Percentiles rank a stretch among this genome's conserved stretches.
Evolutionary conservation across 2,888 invertebrate species (phyloP).

Genomic region (Drosophila maculinotata): DNA sequence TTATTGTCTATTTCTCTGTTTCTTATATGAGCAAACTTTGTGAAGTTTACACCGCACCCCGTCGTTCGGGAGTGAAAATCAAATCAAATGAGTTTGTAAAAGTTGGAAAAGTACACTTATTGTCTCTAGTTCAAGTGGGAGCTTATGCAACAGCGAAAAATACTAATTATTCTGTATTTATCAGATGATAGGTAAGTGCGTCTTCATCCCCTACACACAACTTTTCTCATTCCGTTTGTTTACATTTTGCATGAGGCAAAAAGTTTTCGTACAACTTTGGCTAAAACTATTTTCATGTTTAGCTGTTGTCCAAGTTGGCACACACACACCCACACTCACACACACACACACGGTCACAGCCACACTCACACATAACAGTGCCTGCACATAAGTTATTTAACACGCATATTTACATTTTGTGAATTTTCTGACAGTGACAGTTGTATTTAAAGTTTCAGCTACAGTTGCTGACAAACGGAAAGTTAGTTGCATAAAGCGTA

Average conservation of each 20-base stretch:
- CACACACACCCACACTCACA: not conserved
- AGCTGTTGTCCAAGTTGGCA: conserved; percentile 1
- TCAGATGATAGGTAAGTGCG: not conserved
- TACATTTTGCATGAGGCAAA: conserved; percentile 10
- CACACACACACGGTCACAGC: not conserved
- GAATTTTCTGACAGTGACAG: not conserved
- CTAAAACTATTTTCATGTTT: conserved; percentile 8
- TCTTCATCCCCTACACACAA: not conserved
- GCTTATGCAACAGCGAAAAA: not conserved
- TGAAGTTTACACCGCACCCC: too few relatives aligned
- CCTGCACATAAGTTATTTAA: conserved; percentile 27
- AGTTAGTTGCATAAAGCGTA: conserved; percentile 16
- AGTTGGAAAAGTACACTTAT: not conserved
- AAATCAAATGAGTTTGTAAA: conserved; percentile 5
- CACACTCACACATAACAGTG: conserved; percentile 27
- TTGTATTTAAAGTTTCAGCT: not conserved
- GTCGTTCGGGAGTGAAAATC: not conserved
- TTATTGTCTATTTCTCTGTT: conserved; percentile 5
- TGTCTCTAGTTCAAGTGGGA: not conserved
- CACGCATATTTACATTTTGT: conserved; percentile 5
- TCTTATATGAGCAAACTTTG: conserved; percentile 14
- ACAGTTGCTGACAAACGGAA: conserved; percentile 2
- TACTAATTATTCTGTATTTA: conserved; percentile 2
- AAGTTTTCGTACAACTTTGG: conserved; percentile 18
- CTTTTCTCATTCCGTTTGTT: conserved; percentile 15